Base-by-base conservation (phyloP, 2,888 invertebrate genomes). In the Eupelmus urozonus region DNA sequence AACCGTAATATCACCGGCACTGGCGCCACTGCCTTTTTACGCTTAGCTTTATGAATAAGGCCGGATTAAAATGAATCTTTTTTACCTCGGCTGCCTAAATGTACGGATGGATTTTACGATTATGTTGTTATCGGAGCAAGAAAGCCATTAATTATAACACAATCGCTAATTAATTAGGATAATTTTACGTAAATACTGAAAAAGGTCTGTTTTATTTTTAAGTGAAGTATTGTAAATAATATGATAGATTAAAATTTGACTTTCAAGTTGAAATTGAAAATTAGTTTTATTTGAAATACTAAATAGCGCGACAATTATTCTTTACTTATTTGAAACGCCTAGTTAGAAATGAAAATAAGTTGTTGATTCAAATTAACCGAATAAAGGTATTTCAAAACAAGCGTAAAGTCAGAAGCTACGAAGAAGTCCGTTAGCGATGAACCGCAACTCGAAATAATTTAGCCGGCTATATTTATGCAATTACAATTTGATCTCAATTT, bases 61-160 rank as follows among this genome's bases (percentile, higher is more conserved):
- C 66, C 23, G 60, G 66, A 77, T 77, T 77, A 77, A 72, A 77
- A 72, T 60, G 53, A 66, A 53, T 27, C 71, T 18, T 59, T 29
- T 57, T 42, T 59, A 23, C 45, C 40, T 69, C 13, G 11, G 18
- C 20, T 2, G 27, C 42, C 27, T 25, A 60, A 62, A 62, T 40
- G 63, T 20, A n/a, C 2, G 53, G 27, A 23, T 42, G 53, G 13
- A 27, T 63, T 69, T 62, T 66, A 60, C 25, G 66, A 66, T 66
- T 66, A 66, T 9, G 59, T 25, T 49, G 42, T 72, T 66, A 60
- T 72, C 59, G 42, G 20, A 18, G 16, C 25, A 23, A 5, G 42
- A 16, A 23, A 63, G n/a, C 34, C 34, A 34, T 34, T 34, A 34
- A 34, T 34, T 34, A 5, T 34, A 34, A 34, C 9, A 34, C 9